Evolutionary conservation across 1,140 invertebrate species (phyloP).

Genomic region (Brachionus rotundiformis): DNA sequence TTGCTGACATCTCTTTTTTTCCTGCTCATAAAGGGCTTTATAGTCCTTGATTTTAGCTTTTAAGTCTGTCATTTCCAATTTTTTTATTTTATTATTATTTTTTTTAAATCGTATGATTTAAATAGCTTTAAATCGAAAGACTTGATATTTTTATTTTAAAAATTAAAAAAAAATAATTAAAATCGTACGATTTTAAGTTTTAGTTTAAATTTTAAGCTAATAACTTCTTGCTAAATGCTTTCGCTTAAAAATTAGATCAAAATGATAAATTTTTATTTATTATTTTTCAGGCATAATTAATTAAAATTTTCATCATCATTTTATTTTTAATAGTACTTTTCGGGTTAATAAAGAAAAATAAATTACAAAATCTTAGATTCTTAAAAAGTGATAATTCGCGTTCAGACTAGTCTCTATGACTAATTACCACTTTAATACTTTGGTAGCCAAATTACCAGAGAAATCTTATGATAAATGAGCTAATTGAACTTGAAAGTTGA

Average conservation of each 20-base stretch:
- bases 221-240: no score
- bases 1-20: neutral
- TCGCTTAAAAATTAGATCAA: no score
- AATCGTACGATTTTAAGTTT: constrained; percentile 34
- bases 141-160: neutral
- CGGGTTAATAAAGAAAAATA: neutral
- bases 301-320: neutral
- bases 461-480: no score
- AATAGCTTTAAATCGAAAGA: neutral
- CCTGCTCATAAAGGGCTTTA: neutral
- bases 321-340: neutral
- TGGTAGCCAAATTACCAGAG: no score
- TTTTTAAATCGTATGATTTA: constrained; percentile 1
- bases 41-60: neutral
- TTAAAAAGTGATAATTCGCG: no score
- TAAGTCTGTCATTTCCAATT: neutral
- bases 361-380: constrained; percentile 1
- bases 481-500: no score
- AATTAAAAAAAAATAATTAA: neutral
- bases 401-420: no score
- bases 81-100: neutral
- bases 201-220: neutral
- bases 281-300: neutral
- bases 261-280: neutral
- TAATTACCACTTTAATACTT: no score